A percentile compares a stretch with the other conserved stretches of the same genome.
Conservation (phyloP, 2,797 vertebrate species). For the Melanogrammus aeglefinus region DNA sequence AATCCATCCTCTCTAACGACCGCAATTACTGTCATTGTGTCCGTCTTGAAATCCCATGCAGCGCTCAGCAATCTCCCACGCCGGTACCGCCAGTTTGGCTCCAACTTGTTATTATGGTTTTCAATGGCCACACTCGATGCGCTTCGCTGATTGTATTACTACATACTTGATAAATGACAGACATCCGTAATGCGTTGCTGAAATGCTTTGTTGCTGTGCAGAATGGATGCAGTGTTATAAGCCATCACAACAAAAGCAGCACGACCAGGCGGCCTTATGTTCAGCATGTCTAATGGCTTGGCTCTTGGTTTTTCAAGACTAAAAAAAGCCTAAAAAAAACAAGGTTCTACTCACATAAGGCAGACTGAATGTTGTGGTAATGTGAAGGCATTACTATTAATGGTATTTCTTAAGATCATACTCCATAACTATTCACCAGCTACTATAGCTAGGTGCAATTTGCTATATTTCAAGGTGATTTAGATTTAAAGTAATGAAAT, state of each 20-base stretch:
- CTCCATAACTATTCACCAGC: background rate
- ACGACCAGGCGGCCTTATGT: too few relatives aligned
- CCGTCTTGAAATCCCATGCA: slow-evolving; percentile 25
- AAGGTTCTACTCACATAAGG: background rate
- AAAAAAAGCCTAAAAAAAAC: background rate
- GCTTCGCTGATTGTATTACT: background rate
- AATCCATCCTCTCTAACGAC: slow-evolving; percentile 42
- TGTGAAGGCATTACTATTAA: background rate
- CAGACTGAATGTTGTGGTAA: background rate
- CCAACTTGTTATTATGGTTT: slow-evolving; percentile 22
- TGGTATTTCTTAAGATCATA: background rate
- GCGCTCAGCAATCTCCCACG: slow-evolving; percentile 12
- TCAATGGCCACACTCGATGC: slow-evolving; percentile 21
- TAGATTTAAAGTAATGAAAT: too few relatives aligned
- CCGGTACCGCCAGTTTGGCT: slow-evolving; percentile 8
- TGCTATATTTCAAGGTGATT: too few relatives aligned
- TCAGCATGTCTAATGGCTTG: too few relatives aligned
- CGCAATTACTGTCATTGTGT: slow-evolving; percentile 46
- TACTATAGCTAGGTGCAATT: background rate
- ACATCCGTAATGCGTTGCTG: background rate
- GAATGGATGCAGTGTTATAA: too few relatives aligned
- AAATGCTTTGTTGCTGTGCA: slow-evolving; percentile 8
- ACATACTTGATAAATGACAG: slow-evolving; percentile 17
- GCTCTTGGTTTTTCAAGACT: too few relatives aligned
- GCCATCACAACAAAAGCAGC: too few relatives aligned